Evolutionary conservation across 2,888 invertebrate species (phyloP).

Genomic region (Heliconius ethilla): DNA sequence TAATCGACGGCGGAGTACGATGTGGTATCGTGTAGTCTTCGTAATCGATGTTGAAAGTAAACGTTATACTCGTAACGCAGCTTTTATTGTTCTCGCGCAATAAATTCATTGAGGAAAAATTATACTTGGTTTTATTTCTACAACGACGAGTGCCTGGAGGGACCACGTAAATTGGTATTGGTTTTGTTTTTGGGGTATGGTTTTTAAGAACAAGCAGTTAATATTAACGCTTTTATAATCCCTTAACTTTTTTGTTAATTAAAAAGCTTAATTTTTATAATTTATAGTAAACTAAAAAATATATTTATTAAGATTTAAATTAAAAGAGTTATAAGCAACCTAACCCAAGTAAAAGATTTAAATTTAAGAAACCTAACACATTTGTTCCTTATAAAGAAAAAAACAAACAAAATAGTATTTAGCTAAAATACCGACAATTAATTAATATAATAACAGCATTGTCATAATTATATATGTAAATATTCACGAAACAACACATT

Average conservation of each 20-base stretch:
- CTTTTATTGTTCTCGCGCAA: slow-evolving; percentile 82
- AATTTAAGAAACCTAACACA: background rate
- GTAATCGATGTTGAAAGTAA: slow-evolving; percentile 83
- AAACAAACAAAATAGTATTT: background rate
- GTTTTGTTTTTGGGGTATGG: slow-evolving; percentile 54
- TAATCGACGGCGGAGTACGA: slow-evolving; percentile 69
- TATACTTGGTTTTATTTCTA: slow-evolving; percentile 73
- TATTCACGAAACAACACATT: background rate
- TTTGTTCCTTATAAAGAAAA: background rate
- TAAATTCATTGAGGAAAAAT: slow-evolving; percentile 79
- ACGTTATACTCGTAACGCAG: slow-evolving; percentile 77
- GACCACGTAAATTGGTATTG: slow-evolving; percentile 57
- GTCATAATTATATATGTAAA: slow-evolving; percentile 14
- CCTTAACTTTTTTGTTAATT: too few relatives aligned
- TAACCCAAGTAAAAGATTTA: background rate
- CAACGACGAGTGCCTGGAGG: slow-evolving; percentile 56
- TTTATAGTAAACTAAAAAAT: too few relatives aligned
- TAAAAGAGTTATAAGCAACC: background rate
- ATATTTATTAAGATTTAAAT: too few relatives aligned
- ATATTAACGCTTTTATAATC: slow-evolving; percentile 39
- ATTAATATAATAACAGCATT: background rate
- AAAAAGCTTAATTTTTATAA: too few relatives aligned
- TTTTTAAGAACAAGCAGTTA: slow-evolving; percentile 56
- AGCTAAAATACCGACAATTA: background rate
- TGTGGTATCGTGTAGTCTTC: slow-evolving; percentile 77